A percentile compares a stretch with the other conserved stretches of the same genome.
Evolutionary conservation across 2,797 vertebrate species (phyloP).

Genomic region (Nannoperca obscura): DNA sequence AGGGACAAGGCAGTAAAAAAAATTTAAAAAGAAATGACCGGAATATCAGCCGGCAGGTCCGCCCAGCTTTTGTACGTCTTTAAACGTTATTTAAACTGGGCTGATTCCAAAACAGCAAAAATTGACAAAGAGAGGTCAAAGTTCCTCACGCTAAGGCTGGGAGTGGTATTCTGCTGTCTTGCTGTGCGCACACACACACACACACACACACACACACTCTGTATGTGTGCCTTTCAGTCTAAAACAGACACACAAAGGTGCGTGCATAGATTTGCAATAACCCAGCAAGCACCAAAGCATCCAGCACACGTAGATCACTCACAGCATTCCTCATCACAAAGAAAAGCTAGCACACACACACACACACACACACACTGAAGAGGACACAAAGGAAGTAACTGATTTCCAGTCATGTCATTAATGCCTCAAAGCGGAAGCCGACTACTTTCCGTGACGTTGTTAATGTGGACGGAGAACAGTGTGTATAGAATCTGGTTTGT

Average conservation of each 20-base stretch:
- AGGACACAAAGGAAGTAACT: slow-evolving; percentile 16
- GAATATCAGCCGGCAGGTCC: slow-evolving; percentile 50
- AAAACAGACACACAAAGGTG: neutral
- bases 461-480: too few relatives aligned
- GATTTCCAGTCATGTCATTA: slow-evolving; percentile 9
- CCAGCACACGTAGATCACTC: neutral
- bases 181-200: slow-evolving; percentile 1
- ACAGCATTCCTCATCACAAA: slow-evolving; percentile 8
- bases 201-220: too few relatives aligned
- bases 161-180: slow-evolving; percentile 56
- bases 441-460: slow-evolving; percentile 10
- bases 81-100: slow-evolving; percentile 73
- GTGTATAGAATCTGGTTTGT: neutral
- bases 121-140: slow-evolving; percentile 76
- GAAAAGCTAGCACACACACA: neutral
- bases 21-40: slow-evolving; percentile 45
- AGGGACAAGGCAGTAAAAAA: slow-evolving; percentile 50
- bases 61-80: slow-evolving; percentile 65
- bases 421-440: slow-evolving; percentile 30
- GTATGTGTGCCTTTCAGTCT: too few relatives aligned
- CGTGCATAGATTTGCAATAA: slow-evolving; percentile 9
- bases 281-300: neutral
- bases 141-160: slow-evolving; percentile 50
- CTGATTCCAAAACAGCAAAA: slow-evolving; percentile 57
- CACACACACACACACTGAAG: slow-evolving; percentile 2